A percentile compares a stretch with the other conserved stretches of the same genome.
Evolutionary conservation across 2,888 invertebrate genomes (phyloP).

Genomic region (Brenthis ino): DNA sequence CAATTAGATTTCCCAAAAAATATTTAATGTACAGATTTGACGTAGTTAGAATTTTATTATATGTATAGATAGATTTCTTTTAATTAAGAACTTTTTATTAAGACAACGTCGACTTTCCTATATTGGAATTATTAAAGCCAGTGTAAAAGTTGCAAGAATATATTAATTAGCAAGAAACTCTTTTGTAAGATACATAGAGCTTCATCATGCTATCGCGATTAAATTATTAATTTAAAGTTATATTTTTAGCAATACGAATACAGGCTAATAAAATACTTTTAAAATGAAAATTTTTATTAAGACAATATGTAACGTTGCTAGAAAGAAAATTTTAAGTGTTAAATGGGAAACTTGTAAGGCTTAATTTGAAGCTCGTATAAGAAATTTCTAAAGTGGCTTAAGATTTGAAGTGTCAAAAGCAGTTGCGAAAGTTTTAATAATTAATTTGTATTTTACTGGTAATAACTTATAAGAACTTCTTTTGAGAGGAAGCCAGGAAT

Average conservation of each 20-base stretch:
- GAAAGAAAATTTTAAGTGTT: background rate
- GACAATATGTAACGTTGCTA: too few relatives aligned
- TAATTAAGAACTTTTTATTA: background rate
- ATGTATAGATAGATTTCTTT: too few relatives aligned
- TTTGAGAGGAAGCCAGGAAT: background rate
- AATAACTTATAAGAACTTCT: background rate
- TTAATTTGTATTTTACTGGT: conserved; percentile 11
- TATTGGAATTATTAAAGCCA: conserved; percentile 12
- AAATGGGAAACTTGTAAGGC: background rate
- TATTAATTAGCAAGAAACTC: conserved; percentile 7
- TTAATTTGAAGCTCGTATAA: background rate
- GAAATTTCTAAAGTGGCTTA: conserved; percentile 2
- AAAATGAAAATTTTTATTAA: too few relatives aligned
- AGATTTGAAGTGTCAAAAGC: conserved; percentile 13
- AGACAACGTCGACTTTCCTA: conserved; percentile 10
- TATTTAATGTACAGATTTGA: too few relatives aligned
- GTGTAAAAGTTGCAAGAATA: conserved; percentile 15
- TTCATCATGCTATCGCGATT: background rate
- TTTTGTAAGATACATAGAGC: conserved; percentile 3
- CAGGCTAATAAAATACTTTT: too few relatives aligned
- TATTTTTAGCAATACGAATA: too few relatives aligned
- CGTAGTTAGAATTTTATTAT: too few relatives aligned
- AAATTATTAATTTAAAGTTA: too few relatives aligned
- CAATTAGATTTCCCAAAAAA: too few relatives aligned
- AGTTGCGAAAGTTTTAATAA: conserved; percentile 11